Percentiles rank a stretch among this genome's conserved stretches.
Conservation (phyloP, 2,113 vertebrate species). For the Rostratula benghalensis region DNA sequence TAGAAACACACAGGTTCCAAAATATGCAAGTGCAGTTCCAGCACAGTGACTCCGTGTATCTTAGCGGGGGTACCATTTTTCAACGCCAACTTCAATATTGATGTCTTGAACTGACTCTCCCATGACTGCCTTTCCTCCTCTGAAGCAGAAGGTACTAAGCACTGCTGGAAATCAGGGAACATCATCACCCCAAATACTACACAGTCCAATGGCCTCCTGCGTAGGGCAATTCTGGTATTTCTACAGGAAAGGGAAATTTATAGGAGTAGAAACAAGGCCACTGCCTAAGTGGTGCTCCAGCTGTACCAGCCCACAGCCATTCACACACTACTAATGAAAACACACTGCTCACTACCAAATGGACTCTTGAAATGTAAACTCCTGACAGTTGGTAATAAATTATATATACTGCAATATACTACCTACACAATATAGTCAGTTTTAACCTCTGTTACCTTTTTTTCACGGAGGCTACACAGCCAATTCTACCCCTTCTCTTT, state of each 20-base stretch:
- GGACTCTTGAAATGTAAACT: background rate
- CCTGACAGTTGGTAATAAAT: background rate
- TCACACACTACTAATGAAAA: background rate
- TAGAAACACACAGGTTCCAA: background rate
- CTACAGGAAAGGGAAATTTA: background rate
- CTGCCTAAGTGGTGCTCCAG: background rate
- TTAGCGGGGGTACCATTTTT: rapidly evolving
- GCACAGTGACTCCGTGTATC: background rate
- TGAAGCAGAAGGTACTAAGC: background rate
- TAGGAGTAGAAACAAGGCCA: background rate
- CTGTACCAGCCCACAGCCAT: background rate
- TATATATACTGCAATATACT: background rate
- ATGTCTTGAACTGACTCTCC: background rate
- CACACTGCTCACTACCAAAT: background rate
- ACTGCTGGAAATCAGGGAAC: background rate
- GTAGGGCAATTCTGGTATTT: background rate
- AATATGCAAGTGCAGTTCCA: background rate
- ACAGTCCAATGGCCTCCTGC: background rate
- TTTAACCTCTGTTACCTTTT: background rate
- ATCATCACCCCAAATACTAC: background rate
- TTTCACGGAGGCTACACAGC: background rate
- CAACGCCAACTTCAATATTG: background rate
- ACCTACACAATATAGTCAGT: background rate
- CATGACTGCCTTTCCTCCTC: background rate
- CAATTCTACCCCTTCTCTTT: background rate